Evolutionary conservation across 2,888 invertebrate genomes (phyloP).

Genomic region (Slavum lentiscoides): DNA sequence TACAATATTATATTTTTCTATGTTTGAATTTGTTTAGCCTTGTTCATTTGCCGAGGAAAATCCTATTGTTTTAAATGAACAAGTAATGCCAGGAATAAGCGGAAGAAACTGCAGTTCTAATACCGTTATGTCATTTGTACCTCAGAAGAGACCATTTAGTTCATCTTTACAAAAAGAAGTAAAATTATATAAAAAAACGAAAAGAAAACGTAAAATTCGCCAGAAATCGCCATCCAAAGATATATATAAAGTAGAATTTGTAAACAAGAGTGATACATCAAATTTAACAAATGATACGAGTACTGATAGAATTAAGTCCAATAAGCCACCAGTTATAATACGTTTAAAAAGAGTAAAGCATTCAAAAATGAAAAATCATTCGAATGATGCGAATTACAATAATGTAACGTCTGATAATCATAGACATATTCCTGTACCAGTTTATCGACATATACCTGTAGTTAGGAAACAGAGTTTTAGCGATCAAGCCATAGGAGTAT

Average conservation of each 20-base stretch:
- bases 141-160: constrained; percentile 37
- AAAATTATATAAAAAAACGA: constrained; percentile 27
- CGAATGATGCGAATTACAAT: constrained; percentile 4
- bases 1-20: background rate
- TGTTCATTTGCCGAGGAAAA: background rate
- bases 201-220: constrained; percentile 32
- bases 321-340: constrained; percentile 46
- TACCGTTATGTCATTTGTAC: constrained; percentile 23
- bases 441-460: constrained; percentile 3
- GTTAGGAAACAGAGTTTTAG: constrained; percentile 34
- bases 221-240: constrained; percentile 23
- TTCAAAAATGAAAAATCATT: background rate
- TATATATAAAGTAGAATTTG: constrained; percentile 45
- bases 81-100: background rate
- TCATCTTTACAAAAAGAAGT: background rate
- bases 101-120: constrained; percentile 10
- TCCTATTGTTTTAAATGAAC: background rate
- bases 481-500: background rate
- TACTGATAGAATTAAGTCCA: background rate
- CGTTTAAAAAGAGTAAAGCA: constrained; percentile 24
- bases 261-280: background rate
- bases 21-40: constrained; percentile 15
- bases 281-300: constrained; percentile 2
- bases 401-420: constrained; percentile 1
- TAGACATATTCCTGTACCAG: background rate